These are phyloP conservation scores for Magallana angulata DNA, from an alignment of 1,140 invertebrate species.

Conservation along the genomic window DNA sequence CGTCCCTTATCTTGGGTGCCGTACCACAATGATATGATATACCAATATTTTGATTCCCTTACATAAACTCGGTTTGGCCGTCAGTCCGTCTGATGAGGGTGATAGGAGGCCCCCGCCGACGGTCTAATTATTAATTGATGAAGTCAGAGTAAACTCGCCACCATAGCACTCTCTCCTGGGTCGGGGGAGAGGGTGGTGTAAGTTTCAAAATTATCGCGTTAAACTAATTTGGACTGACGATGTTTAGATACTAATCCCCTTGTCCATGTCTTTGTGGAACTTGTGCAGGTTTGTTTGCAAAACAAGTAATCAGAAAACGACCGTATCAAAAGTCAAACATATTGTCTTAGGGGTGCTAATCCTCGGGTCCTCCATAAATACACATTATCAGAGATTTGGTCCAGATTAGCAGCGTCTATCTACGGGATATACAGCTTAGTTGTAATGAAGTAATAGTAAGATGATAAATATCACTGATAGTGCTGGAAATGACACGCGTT, in stretches of 20 bases:
- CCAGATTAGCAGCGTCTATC: neutral
- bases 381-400: conserved; percentile 27
- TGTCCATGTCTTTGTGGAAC: conserved; percentile 7
- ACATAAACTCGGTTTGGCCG: conserved; percentile 18
- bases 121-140: conserved; percentile 24
- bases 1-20: conserved; percentile 22
- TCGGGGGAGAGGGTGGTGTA: neutral
- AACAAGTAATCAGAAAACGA: neutral
- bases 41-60: conserved; percentile 32
- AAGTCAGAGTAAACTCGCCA: neutral
- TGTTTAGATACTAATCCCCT: conserved; percentile 25
- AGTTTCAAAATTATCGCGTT: conserved; percentile 29
- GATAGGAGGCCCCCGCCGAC: conserved; percentile 9
- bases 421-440: neutral
- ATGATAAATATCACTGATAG: conserved; percentile 12
- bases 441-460: conserved; percentile 6
- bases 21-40: conserved; percentile 5
- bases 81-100: conserved; percentile 15
- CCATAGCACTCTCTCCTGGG: neutral
- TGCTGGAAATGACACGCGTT: conserved; percentile 28
- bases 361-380: neutral
- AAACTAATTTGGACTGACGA: conserved; percentile 33
- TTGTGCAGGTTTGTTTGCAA: conserved; percentile 14
- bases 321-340: neutral
- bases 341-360: conserved; percentile 21